phyloP scores from a whole-genome alignment of 2,888 invertebrate genomes.

The Polyommatus icarus region DNA sequence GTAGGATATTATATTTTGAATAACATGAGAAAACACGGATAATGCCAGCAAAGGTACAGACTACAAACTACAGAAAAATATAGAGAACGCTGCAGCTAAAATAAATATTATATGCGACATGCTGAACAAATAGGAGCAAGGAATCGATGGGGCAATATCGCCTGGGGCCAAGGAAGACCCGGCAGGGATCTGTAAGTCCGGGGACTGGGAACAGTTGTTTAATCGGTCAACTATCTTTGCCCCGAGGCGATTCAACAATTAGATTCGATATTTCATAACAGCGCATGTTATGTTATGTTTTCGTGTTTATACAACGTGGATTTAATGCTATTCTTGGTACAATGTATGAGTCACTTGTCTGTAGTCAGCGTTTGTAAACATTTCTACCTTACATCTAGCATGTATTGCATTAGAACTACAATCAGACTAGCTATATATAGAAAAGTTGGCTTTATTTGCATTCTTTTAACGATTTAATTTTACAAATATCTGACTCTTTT shows the following conservation, averaged over 20 bases:
- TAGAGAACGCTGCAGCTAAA: background rate
- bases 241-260: conserved; percentile 27
- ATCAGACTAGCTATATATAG: too few species aligned
- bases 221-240: conserved; percentile 35
- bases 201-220: conserved; percentile 37
- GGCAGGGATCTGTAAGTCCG: background rate
- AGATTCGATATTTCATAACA: conserved; percentile 31
- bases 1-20: background rate
- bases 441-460: too few species aligned
- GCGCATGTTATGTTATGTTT: conserved; percentile 13
- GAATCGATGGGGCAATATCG: conserved; percentile 14
- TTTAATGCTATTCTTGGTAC: background rate
- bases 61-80: background rate
- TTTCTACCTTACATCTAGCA: background rate
- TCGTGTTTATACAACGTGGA: conserved; percentile 8
- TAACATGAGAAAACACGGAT: background rate
- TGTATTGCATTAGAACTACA: background rate
- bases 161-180: background rate
- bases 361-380: background rate
- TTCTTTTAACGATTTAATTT: too few species aligned
- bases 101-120: conserved; percentile 20
- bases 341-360: background rate
- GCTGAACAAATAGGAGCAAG: conserved; percentile 11
- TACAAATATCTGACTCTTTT: too few species aligned
- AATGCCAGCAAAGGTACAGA: background rate